These are phyloP conservation scores for Dermatemys mawii DNA, from an alignment of 2,113 vertebrate genomes.

Conservation along the genomic window DNA sequence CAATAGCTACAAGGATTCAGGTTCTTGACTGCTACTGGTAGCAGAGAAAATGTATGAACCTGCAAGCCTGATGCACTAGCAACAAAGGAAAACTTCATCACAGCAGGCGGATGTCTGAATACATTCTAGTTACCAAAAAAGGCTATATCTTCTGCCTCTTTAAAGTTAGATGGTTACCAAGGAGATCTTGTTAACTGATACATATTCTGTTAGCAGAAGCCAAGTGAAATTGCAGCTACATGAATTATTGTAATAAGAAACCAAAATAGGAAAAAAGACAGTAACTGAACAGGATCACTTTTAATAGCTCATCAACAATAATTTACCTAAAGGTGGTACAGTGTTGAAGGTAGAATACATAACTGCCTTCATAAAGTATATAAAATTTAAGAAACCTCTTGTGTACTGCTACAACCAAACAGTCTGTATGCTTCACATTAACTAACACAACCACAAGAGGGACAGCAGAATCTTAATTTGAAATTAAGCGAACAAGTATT, in stretches of 20 bases:
- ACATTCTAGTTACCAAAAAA: not conserved
- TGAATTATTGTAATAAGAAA: slow-evolving; percentile 12
- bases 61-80: not conserved
- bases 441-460: not conserved
- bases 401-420: not conserved
- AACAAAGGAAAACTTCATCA: not conserved
- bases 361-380: not conserved
- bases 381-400: not conserved
- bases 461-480: not conserved
- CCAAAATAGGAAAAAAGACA: slow-evolving; percentile 2
- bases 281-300: not conserved
- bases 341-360: not conserved
- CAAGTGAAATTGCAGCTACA: not conserved
- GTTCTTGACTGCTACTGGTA: not conserved
- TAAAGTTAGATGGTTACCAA: slow-evolving; percentile 12
- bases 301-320: not conserved
- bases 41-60: not conserved
- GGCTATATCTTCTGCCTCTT: not conserved
- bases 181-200: not conserved
- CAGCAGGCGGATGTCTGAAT: not conserved
- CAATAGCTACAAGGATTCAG: not conserved
- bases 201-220: not conserved
- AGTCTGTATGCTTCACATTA: not conserved
- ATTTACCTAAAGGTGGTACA: not conserved
- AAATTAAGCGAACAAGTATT: not conserved